Evolutionary conservation across 2,113 vertebrate genomes (phyloP), one percentile per base, ranked within the genome.

Genomic region (Vireo altiloquus): DNA sequence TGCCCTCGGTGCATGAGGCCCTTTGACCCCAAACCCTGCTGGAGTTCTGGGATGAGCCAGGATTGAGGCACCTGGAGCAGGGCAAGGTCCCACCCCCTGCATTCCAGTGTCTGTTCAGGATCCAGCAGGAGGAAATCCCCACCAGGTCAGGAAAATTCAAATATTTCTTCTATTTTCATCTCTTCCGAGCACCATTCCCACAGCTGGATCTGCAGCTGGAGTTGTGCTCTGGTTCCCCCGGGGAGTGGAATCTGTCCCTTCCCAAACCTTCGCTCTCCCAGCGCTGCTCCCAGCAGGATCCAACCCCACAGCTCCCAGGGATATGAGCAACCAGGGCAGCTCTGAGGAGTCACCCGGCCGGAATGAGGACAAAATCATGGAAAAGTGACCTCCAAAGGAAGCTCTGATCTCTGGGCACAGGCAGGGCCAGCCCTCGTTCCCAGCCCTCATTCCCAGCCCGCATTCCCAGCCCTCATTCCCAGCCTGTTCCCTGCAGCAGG

Each of bases 391-490:
- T 84, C 15, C 24, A 30, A 28, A 31, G 54, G 4, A 16, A 77
- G 19, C 27, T 12, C n/a, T 30, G 90, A 4, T 54, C 37, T 54
- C n/a, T n/a, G n/a, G n/a, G n/a, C n/a, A n/a, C n/a, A n/a, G n/a
- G n/a, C n/a, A n/a, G n/a, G n/a, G n/a, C n/a, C n/a, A n/a, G n/a
- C n/a, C 7, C 64, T 96, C 44, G 72, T 94, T 97, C 83, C 90
- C 93, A 81, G 19, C 95, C 93, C 64, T 96, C 44, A 75, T 94
- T 97, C 83, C 90, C 93, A 81, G 19, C 95, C 93, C 64, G 95
- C 44, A 75, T 94, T 97, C 83, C 90, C 93, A 81, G 19, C 95
- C 7, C 64, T 96, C 44, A 75, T 94, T 97, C 83, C 90, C 93
- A 81, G 19, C 95, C 93, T 96, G 95, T 81, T 79, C 86, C 78